A percentile compares a stretch with the other conserved stretches of the same genome.
These are phyloP conservation scores for Eristalis pertinax DNA, from an alignment of 2,888 invertebrate species.

Conservation along the genomic window DNA sequence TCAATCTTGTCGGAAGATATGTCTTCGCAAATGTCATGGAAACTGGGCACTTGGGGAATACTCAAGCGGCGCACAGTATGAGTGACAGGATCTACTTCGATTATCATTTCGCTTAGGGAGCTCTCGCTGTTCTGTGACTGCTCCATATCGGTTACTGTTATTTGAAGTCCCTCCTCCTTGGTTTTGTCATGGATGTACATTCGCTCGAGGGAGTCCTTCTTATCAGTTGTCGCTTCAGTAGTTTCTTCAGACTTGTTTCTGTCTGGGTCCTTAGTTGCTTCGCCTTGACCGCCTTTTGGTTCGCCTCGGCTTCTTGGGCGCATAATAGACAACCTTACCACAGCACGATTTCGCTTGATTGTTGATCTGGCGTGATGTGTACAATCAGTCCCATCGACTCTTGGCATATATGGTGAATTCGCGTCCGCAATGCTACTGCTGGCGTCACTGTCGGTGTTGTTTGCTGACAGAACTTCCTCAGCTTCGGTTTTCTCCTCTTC, in stretches of 20 bases:
- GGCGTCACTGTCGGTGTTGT: slow-evolving; percentile 41
- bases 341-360: slow-evolving; percentile 88
- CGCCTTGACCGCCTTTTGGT: slow-evolving; percentile 37
- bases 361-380: slow-evolving; percentile 83
- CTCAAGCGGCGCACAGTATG: slow-evolving; percentile 78
- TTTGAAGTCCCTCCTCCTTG: slow-evolving; percentile 44
- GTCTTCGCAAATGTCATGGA: slow-evolving; percentile 83
- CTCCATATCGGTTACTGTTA: slow-evolving; percentile 72
- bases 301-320: slow-evolving; percentile 78
- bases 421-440: slow-evolving; percentile 78
- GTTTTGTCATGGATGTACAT: slow-evolving; percentile 77
- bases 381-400: slow-evolving; percentile 82
- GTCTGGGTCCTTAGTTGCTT: slow-evolving; percentile 69
- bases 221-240: slow-evolving; percentile 74
- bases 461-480: slow-evolving; percentile 1
- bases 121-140: slow-evolving; percentile 56
- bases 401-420: slow-evolving; percentile 78
- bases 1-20: slow-evolving; percentile 83
- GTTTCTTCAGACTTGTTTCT: slow-evolving; percentile 73
- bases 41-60: slow-evolving; percentile 81
- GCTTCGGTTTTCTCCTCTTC: slow-evolving; percentile 33
- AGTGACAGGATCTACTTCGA: slow-evolving; percentile 78
- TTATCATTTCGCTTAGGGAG: slow-evolving; percentile 74
- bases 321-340: slow-evolving; percentile 88
- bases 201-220: slow-evolving; percentile 70